Base-by-base conservation (phyloP, 2,113 vertebrate species). In the Etia nguti region DNA sequence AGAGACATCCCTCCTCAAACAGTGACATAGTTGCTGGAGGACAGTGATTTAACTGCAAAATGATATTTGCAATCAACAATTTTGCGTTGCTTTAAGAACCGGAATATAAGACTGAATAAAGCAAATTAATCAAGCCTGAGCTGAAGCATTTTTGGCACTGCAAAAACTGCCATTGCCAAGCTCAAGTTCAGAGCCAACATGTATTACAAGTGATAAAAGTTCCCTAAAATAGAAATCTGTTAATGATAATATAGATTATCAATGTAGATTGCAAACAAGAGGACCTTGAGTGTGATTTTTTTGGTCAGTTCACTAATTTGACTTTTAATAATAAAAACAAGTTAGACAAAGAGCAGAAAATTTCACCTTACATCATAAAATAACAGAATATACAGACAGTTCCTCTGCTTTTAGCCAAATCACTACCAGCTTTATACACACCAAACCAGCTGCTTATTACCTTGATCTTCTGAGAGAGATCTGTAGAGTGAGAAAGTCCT, bases 401-500 rank as follows among this genome's bases (percentile, higher is more conserved):
- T 73, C 3, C 65, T 46, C 13, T 26, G 13, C 38, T 73, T 73
- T 70, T 70, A 43, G 38, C 22, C 65, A 75, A 31, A 50, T 20
- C 16, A 75, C 70, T 20, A 77, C 0, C 70, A 50, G 43, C 70
- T 20, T 48, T 48, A 48, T 12, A 75, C 68, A 20, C 36, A 83
- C 70, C 79, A 36, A 36, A 29, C 70, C 60, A 5, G 6, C 29
- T n/a, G 22, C 36, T 75, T 11, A 29, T 65, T 57, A 83, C 26
- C 34, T 50, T 81, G 8, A 55, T 54, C 95, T 97, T 89, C 91
- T 97, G 65, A 97, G 84, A 0, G 96, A 96, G 77, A 99, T 92
- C 7, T 94, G 86, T 22, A 99, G 89, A 0, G 96, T 97, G 91
- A 99, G 95, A 56, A 99, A 98, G 89, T 99, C 98, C 92, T 99